Percentiles rank a stretch among this genome's conserved stretches.
These are phyloP conservation scores for Virgularia gustaviana DNA, from an alignment of 92 coral and sea anemone species.

Conservation along the genomic window DNA sequence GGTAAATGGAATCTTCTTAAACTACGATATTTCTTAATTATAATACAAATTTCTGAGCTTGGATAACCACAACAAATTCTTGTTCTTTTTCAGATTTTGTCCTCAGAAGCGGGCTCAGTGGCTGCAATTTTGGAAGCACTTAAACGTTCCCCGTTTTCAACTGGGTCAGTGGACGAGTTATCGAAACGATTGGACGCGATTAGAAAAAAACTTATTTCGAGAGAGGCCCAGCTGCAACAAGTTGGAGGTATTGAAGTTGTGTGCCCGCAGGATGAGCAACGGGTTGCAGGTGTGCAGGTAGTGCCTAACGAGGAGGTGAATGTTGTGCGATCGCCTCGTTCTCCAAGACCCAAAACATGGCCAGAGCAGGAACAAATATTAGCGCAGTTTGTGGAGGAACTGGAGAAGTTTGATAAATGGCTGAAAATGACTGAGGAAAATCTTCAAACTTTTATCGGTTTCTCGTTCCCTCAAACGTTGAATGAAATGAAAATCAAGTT, in stretches of 20 bases:
- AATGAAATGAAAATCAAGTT: conserved; percentile 64
- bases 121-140: conserved; percentile 2
- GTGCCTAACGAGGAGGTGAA: conserved; percentile 3
- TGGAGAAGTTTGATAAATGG: conserved; percentile 90
- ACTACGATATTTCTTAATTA: not conserved
- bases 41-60: too few relatives aligned
- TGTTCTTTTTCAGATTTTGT: not conserved
- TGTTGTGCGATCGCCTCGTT: conserved; percentile 20
- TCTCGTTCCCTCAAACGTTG: conserved; percentile 62
- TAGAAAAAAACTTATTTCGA: conserved; percentile 4
- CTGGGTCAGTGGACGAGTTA: not conserved
- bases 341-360: conserved; percentile 32
- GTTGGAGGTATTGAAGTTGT: conserved; percentile 1
- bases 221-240: not conserved
- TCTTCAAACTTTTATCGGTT: conserved; percentile 73
- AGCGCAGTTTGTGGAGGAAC: conserved; percentile 69
- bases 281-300: not conserved
- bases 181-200: not conserved
- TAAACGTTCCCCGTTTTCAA: conserved; percentile 4
- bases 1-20: not conserved
- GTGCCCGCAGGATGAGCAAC: not conserved
- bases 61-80: too few relatives aligned
- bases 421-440: conserved; percentile 69
- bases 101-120: conserved; percentile 20
- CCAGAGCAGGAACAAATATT: not conserved